phyloP scores from a whole-genome alignment of 2,113 vertebrate species.

The Scortum barcoo region DNA sequence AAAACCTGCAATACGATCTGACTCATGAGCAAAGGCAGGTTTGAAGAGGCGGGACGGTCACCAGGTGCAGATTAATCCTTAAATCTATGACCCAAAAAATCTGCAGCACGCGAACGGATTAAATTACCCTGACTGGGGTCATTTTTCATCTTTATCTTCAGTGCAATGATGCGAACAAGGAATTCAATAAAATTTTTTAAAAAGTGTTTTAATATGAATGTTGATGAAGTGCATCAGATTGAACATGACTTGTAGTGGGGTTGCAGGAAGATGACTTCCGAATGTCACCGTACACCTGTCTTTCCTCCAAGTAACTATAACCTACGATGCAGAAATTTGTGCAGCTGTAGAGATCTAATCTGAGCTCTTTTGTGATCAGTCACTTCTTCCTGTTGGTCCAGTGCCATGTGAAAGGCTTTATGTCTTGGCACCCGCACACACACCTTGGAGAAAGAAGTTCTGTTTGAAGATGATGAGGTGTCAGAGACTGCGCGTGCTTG shows the following conservation, averaged over 20 bases:
- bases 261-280: neutral
- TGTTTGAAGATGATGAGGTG: neutral
- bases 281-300: neutral
- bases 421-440: no score
- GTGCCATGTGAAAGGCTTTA: neutral
- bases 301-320: neutral
- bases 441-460: no score
- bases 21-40: neutral
- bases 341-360: neutral
- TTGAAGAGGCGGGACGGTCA: neutral
- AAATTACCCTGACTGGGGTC: neutral
- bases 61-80: neutral
- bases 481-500: neutral
- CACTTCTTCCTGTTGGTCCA: neutral
- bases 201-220: no score
- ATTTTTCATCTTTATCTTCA: neutral
- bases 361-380: neutral
- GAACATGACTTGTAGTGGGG: neutral
- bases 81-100: neutral
- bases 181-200: no score
- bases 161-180: neutral
- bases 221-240: no score
- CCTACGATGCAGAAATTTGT: no score
- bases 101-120: neutral
- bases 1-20: neutral